Conservation (phyloP, 2,113 vertebrate species). For the Pterocles burchelli region DNA sequence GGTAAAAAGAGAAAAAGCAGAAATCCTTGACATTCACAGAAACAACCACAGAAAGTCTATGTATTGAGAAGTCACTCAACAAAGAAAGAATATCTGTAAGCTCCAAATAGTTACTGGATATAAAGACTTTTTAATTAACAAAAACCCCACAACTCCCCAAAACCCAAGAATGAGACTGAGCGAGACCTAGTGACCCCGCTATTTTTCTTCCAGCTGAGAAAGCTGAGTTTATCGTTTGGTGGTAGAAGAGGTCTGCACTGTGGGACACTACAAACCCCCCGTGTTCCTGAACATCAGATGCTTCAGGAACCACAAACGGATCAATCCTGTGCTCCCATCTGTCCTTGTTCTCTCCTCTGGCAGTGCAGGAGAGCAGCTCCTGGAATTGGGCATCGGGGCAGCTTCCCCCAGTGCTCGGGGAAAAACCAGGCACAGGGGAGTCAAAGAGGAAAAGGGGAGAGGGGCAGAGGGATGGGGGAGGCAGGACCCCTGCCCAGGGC, state of each 20-base stretch:
- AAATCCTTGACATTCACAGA: slow-evolving; percentile 33
- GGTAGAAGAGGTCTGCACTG: neutral
- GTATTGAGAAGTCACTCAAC: neutral
- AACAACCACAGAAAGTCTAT: neutral
- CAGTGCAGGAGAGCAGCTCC: neutral
- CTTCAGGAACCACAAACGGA: neutral
- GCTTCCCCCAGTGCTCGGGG: neutral
- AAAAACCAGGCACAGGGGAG: neutral
- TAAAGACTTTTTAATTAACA: neutral
- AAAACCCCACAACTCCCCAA: neutral
- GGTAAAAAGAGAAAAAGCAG: slow-evolving; percentile 13
- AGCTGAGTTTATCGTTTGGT: neutral
- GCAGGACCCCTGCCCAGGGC: neutral
- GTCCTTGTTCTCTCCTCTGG: neutral
- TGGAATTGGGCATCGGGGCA: fast-evolving
- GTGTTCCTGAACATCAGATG: neutral
- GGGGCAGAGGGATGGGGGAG: neutral
- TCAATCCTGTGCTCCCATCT: neutral
- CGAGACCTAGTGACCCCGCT: neutral
- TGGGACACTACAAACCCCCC: neutral
- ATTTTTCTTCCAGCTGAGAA: neutral
- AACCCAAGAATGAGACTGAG: neutral
- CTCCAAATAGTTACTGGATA: neutral
- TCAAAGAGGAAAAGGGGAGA: neutral
- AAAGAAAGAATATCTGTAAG: neutral